These are phyloP conservation scores for Atherinomorus stipes DNA, from an alignment of 2,113 vertebrate genomes.

Conservation along the genomic window DNA sequence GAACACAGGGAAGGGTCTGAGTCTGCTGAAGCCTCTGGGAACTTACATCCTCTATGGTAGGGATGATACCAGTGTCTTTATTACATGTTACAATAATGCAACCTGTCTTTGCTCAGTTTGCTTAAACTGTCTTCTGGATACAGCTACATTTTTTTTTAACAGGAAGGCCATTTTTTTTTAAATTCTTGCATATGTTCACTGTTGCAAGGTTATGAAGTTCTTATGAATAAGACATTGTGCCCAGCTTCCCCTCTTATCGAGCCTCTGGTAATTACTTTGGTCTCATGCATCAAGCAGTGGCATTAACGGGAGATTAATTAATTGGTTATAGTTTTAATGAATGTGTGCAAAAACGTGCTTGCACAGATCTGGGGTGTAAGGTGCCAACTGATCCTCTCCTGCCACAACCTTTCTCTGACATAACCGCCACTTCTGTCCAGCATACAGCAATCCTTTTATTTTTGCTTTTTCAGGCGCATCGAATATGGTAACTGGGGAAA, in stretches of 20 bases:
- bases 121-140: not conserved
- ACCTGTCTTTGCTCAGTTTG: not conserved
- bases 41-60: conserved; percentile 97
- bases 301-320: conserved; percentile 47
- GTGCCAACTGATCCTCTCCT: conserved; percentile 35
- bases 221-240: conserved; percentile 23
- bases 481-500: conserved; percentile 99
- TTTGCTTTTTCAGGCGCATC: conserved; percentile 91
- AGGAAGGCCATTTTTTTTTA: not conserved
- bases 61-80: conserved; percentile 53
- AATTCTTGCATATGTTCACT: not conserved
- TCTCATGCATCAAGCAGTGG: conserved; percentile 56
- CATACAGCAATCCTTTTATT: conserved; percentile 59
- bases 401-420: conserved; percentile 29
- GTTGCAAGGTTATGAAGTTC: conserved; percentile 2
- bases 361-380: conserved; percentile 44
- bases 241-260: conserved; percentile 30
- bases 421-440: conserved; percentile 44
- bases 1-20: conserved; percentile 95
- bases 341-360: conserved; percentile 43
- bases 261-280: conserved; percentile 51
- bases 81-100: not conserved
- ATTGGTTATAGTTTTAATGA: conserved; percentile 38
- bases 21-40: conserved; percentile 94
- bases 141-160: conserved; percentile 14